Evolutionary conservation across 2,888 invertebrate genomes (phyloP), one percentile per base, ranked within the genome.

Genomic region (Aspidiotus destructor): DNA sequence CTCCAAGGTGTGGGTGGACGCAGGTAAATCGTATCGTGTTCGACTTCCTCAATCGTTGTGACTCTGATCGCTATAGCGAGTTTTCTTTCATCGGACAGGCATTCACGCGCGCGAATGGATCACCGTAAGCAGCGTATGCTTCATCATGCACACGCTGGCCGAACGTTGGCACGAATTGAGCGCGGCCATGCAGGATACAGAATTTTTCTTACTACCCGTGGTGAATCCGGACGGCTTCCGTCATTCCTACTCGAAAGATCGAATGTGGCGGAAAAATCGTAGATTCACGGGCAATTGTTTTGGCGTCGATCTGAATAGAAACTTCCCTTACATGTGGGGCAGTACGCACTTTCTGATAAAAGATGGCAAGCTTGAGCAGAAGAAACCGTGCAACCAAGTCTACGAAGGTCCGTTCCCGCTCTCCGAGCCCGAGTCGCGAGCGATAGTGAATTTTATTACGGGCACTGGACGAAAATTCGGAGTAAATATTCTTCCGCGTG

Each of bases 91-190:
- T 2, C 17, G 11, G 7, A 10, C 17, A 63, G 63, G 63, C 15
- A 91, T 92, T 72, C 92, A 92, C 74, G 89, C 92, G 0, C 83
- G 94, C 17, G 95, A 96, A 80, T 96, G 91, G 91, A 88, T 91
- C 74, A 86, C 87, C 58, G 85, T 88, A 0, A 87, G 90, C 0
- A 83, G 86, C 0, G 88, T 88, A 5, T 87, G 89, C 0, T 91
- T 84, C 76, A 80, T 89, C 54, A 85, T 89, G 16, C 83, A 89
- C 75, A 81, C 84, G 69, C 77, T 91, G 61, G 84, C 85, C 2
- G 84, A 85, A 73, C 85, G 84, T 73, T 87, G 84, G 76, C 83
- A 87, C 8, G 81, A 82, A 72, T 82, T 88, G 0, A 79, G 81
- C 0, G 81, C 81, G 41, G 73, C 79, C 16, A 73, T 79, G 11